Percentiles rank a stretch among this genome's conserved stretches.
Evolutionary conservation across 2,888 invertebrate species (phyloP).

Genomic region (Ectropis crepuscularia): DNA sequence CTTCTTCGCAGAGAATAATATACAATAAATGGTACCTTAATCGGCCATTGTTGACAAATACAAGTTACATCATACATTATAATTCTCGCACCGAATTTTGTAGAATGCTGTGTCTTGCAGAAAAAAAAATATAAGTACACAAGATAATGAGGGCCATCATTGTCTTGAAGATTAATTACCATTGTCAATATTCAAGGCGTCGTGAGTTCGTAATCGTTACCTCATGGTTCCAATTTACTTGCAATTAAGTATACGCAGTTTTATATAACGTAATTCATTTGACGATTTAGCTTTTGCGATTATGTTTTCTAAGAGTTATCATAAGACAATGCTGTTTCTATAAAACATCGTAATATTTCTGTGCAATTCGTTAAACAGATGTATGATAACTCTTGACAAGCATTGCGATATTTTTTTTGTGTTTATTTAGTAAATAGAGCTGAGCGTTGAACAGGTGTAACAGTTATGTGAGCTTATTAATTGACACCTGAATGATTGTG

Average conservation of each 20-base stretch:
- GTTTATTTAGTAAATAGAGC: constrained; percentile 52
- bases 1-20: not conserved
- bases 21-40: constrained; percentile 53
- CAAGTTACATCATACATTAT: constrained; percentile 37
- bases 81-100: constrained; percentile 40
- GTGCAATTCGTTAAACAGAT: constrained; percentile 9
- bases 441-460: constrained; percentile 69
- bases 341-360: not conserved
- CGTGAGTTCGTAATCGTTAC: constrained; percentile 58
- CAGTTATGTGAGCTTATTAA: constrained; percentile 66
- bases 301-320: constrained; percentile 17
- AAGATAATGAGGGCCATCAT: constrained; percentile 55
- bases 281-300: constrained; percentile 74
- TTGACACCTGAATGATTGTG: constrained; percentile 70
- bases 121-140: constrained; percentile 52
- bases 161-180: constrained; percentile 67
- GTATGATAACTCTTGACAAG: constrained; percentile 49
- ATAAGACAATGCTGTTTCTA: not conserved
- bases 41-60: constrained; percentile 57
- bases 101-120: constrained; percentile 41
- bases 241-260: constrained; percentile 49
- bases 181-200: constrained; percentile 74
- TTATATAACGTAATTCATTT: constrained; percentile 40
- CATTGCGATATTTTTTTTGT: constrained; percentile 64
- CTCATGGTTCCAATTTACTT: constrained; percentile 55